phyloP scores from a whole-genome alignment of 2,797 vertebrate genomes.

The Florisuga fusca region DNA sequence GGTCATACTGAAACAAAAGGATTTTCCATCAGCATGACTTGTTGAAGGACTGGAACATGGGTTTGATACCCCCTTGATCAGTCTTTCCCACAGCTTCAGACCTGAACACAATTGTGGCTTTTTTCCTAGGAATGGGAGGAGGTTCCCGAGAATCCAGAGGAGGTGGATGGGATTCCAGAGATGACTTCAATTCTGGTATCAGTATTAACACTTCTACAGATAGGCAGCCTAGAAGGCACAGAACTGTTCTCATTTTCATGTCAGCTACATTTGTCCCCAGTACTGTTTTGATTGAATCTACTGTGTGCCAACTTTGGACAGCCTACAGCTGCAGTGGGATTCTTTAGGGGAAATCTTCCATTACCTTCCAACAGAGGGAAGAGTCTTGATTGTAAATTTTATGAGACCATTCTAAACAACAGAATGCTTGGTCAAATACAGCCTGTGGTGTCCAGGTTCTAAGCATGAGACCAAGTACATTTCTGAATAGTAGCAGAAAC shows the following conservation, averaged over 20 bases:
- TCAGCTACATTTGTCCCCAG: neutral
- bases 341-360: neutral
- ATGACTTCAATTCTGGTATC: conserved; percentile 83
- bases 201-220: conserved; percentile 71
- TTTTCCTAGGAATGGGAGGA: conserved; percentile 87
- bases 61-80: conserved; percentile 36
- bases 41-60: conserved; percentile 24
- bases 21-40: conserved; percentile 29
- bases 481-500: conserved; percentile 66
- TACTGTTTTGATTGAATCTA: neutral
- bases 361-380: neutral
- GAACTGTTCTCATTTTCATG: conserved; percentile 28
- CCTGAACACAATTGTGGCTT: conserved; percentile 74
- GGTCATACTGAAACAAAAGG: neutral
- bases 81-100: conserved; percentile 44
- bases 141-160: conserved; percentile 87
- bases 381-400: neutral
- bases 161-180: conserved; percentile 84
- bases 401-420: neutral
- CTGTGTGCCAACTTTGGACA: neutral
- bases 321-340: neutral
- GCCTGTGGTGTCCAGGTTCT: neutral
- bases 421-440: neutral
- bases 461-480: neutral
- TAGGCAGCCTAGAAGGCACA: conserved; percentile 55